These are phyloP conservation scores for Carapus acus DNA, from an alignment of 2,797 vertebrate genomes.

Conservation along the genomic window DNA sequence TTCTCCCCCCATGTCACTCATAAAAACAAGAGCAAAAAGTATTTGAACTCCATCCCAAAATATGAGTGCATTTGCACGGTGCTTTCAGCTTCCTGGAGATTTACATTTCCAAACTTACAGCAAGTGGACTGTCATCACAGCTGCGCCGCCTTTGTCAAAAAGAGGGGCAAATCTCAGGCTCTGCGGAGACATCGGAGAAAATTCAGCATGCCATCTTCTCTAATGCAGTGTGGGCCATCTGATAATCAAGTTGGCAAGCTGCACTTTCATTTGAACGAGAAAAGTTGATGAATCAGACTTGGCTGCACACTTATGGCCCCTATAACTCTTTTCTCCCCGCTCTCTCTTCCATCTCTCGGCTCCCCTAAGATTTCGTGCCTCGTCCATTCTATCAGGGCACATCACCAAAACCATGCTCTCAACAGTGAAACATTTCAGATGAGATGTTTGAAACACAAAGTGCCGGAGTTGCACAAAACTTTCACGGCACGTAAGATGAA, in stretches of 20 bases:
- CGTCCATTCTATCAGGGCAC: slow-evolving; percentile 47
- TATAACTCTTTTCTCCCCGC: slow-evolving; percentile 26
- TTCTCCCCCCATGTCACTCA: too few species aligned
- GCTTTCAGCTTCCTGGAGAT: slow-evolving; percentile 27
- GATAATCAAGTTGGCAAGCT: slow-evolving; percentile 63
- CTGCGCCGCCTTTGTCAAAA: slow-evolving; percentile 17
- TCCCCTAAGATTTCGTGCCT: slow-evolving; percentile 43
- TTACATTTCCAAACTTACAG: slow-evolving; percentile 23
- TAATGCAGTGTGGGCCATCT: slow-evolving; percentile 57
- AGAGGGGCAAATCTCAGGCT: slow-evolving; percentile 15
- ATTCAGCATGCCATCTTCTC: slow-evolving; percentile 49
- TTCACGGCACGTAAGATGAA: too few species aligned
- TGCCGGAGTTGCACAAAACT: slow-evolving; percentile 19
- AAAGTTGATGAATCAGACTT: slow-evolving; percentile 66
- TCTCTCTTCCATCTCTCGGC: slow-evolving; percentile 39
- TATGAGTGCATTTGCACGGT: slow-evolving; percentile 12
- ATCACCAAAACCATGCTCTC: too few species aligned
- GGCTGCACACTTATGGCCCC: slow-evolving; percentile 49
- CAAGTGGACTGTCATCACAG: slow-evolving; percentile 26
- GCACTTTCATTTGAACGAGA: slow-evolving; percentile 60
- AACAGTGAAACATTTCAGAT: too few species aligned
- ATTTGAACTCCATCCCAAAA: slow-evolving; percentile 3
- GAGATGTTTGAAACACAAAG: slow-evolving; percentile 49
- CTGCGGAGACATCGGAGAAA: slow-evolving; percentile 50
- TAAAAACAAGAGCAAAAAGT: not conserved